These are phyloP conservation scores for Acipenser oxyrinchus DNA, from an alignment of 2,797 vertebrate genomes.

Conservation along the genomic window DNA sequence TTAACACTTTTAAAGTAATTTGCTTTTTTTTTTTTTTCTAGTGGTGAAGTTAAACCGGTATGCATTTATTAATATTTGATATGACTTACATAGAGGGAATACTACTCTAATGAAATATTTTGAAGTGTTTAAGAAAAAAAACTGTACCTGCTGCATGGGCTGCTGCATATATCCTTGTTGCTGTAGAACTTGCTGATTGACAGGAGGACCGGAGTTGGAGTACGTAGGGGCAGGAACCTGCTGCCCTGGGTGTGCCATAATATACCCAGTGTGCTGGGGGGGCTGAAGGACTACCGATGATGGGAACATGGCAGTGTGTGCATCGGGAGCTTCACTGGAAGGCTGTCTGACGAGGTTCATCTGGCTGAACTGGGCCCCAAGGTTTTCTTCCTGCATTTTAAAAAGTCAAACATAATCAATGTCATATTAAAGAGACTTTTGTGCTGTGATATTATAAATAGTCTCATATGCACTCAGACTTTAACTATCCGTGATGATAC, in stretches of 20 bases:
- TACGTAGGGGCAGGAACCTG: constrained; percentile 56
- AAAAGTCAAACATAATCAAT: constrained; percentile 12
- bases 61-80: no score
- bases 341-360: constrained; percentile 83
- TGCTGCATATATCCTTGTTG: constrained; percentile 83
- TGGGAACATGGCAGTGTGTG: constrained; percentile 70
- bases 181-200: constrained; percentile 74
- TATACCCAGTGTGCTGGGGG: constrained; percentile 65
- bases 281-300: constrained; percentile 77
- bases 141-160: constrained; percentile 79
- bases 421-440: not conserved
- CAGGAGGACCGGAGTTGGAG: constrained; percentile 50
- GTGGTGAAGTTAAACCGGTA: no score
- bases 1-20: no score
- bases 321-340: constrained; percentile 59
- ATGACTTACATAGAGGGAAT: no score
- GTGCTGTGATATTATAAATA: no score
- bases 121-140: not conserved
- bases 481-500: no score
- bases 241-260: constrained; percentile 69
- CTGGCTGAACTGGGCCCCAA: constrained; percentile 87
- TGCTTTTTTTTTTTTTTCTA: no score
- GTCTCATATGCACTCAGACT: no score
- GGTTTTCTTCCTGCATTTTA: constrained; percentile 67
- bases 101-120: not conserved